A percentile compares a stretch with the other conserved stretches of the same genome.
phyloP scores from a whole-genome alignment of 92 coral and sea anemone species.

The Actinostola sp. region DNA sequence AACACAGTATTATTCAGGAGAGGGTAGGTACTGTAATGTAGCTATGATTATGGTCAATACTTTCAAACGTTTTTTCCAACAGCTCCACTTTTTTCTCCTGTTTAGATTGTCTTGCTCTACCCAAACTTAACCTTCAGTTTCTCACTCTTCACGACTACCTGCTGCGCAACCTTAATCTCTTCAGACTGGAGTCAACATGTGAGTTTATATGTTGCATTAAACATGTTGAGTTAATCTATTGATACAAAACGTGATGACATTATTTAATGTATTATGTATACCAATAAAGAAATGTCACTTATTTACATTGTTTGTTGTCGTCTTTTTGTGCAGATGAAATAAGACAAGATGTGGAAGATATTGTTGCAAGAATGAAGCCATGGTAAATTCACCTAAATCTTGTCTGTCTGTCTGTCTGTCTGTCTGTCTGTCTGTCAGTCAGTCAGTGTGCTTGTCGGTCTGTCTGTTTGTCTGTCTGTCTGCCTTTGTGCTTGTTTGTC shows the following conservation, averaged over 20 bases:
- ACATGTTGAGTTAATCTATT: neutral
- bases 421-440: no score
- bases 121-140: slow-evolving; percentile 94
- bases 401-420: neutral
- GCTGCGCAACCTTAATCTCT: slow-evolving; percentile 87
- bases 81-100: no score
- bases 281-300: no score
- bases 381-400: slow-evolving; percentile 55
- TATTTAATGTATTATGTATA: no score
- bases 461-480: no score
- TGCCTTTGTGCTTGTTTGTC: neutral
- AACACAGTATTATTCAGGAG: no score
- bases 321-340: slow-evolving; percentile 83
- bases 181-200: slow-evolving; percentile 98
- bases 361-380: slow-evolving; percentile 90
- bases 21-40: no score
- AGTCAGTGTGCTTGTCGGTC: no score
- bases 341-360: slow-evolving; percentile 96
- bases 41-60: no score
- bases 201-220: slow-evolving; percentile 26
- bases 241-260: no score
- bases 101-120: slow-evolving; percentile 93
- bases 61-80: no score
- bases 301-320: no score
- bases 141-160: slow-evolving; percentile 95